A percentile compares a stretch with the other conserved stretches of the same genome.
Evolutionary conservation across 2,113 vertebrate species (phyloP).

Genomic region (Mormyrus lacerda): DNA sequence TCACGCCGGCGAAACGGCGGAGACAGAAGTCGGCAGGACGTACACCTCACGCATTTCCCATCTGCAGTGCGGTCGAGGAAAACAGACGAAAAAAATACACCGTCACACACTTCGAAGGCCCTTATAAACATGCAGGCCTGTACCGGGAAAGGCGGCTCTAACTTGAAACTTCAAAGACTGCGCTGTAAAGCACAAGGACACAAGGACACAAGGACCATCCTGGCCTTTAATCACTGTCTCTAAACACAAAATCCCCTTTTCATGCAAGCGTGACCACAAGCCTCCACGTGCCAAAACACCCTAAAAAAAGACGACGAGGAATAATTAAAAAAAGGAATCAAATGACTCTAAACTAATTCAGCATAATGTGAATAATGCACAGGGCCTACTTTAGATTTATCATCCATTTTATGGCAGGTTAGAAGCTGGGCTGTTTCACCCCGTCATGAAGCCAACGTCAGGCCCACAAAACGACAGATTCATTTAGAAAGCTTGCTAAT

Average conservation of each 20-base stretch:
- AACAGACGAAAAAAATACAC: background rate
- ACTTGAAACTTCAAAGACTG: background rate
- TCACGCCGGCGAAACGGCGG: background rate
- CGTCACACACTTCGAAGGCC: background rate
- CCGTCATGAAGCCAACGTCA: background rate
- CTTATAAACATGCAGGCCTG: background rate
- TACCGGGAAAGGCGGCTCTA: background rate
- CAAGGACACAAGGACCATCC: background rate
- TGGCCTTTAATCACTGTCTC: background rate
- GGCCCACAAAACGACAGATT: background rate
- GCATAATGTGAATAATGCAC: background rate
- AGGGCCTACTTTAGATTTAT: background rate
- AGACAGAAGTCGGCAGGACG: background rate
- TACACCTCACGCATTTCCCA: background rate
- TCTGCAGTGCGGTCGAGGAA: background rate
- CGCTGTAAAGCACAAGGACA: background rate
- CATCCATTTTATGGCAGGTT: slow-evolving; percentile 2
- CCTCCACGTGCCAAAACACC: background rate
- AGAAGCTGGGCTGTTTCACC: background rate
- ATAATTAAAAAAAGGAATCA: background rate
- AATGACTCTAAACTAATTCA: background rate
- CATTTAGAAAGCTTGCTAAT: background rate
- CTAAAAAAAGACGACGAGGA: background rate
- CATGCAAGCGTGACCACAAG: background rate
- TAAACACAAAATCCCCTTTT: background rate